These are phyloP conservation scores for Chloroclysta siterata DNA, from an alignment of 2,888 invertebrate genomes.

Conservation along the genomic window DNA sequence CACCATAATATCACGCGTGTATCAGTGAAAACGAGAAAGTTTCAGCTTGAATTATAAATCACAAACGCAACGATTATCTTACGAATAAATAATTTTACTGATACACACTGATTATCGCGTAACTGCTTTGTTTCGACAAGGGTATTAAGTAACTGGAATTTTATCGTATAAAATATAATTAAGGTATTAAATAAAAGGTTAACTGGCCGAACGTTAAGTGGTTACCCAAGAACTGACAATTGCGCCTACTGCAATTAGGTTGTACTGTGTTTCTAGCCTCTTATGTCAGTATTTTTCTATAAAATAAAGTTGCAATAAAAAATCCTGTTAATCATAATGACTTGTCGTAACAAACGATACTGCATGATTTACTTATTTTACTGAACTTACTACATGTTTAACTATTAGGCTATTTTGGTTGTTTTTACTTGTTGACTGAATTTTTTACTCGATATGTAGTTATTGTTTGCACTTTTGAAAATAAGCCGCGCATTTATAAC, in stretches of 20 bases:
- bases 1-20: constrained; percentile 47
- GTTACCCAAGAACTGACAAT: constrained; percentile 29
- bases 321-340: not conserved
- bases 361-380: constrained; percentile 22
- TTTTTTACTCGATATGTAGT: constrained; percentile 13
- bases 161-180: not conserved
- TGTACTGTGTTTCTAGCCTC: constrained; percentile 10
- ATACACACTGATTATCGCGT: constrained; percentile 43
- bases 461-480: constrained; percentile 14
- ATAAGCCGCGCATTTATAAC: constrained; percentile 2
- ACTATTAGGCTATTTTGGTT: constrained; percentile 11
- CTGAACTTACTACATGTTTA: not conserved
- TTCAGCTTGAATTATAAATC: constrained; percentile 44
- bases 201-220: constrained; percentile 19
- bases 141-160: not conserved
- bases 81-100: constrained; percentile 44
- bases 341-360: constrained; percentile 31
- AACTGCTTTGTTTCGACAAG: constrained; percentile 30
- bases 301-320: not conserved
- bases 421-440: constrained; percentile 10
- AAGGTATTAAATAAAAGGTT: constrained; percentile 3
- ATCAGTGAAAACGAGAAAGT: constrained; percentile 55
- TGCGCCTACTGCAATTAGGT: constrained; percentile 19
- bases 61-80: constrained; percentile 49
- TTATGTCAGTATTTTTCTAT: not conserved